Percentiles rank a stretch among this genome's conserved stretches.
phyloP scores from a whole-genome alignment of 2,797 vertebrate genomes.

The Scarus forsteni region DNA sequence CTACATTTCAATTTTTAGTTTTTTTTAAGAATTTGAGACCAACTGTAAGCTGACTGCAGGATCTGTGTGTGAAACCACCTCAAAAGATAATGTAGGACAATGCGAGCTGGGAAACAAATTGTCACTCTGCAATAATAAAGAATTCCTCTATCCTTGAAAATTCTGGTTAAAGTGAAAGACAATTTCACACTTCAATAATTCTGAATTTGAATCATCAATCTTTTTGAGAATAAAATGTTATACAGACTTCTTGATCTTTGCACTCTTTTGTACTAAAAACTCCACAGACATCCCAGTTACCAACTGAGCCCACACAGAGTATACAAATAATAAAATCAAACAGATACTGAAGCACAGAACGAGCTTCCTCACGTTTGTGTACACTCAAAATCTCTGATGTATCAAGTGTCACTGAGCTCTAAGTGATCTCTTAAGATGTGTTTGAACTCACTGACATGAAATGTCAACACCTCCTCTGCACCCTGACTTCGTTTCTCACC shows the following conservation, averaged over 20 bases:
- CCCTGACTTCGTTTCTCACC: conserved; percentile 32
- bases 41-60: no score
- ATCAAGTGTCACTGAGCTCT: conserved; percentile 12
- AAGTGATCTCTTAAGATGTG: conserved; percentile 26
- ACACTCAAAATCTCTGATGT: conserved; percentile 10
- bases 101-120: no score
- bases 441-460: conserved; percentile 43
- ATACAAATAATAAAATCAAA: background rate
- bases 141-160: no score
- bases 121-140: no score
- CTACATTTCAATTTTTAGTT: no score
- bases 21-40: no score
- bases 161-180: background rate
- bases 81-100: no score
- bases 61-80: no score
- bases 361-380: background rate
- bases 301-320: background rate
- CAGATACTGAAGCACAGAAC: background rate
- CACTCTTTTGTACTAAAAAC: background rate
- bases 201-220: background rate
- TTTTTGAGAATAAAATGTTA: no score
- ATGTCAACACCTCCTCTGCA: conserved; percentile 21
- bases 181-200: background rate
- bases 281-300: background rate
- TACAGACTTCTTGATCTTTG: background rate